phyloP scores from a whole-genome alignment of 2,888 invertebrate genomes.

The Caradrina kadenii region DNA sequence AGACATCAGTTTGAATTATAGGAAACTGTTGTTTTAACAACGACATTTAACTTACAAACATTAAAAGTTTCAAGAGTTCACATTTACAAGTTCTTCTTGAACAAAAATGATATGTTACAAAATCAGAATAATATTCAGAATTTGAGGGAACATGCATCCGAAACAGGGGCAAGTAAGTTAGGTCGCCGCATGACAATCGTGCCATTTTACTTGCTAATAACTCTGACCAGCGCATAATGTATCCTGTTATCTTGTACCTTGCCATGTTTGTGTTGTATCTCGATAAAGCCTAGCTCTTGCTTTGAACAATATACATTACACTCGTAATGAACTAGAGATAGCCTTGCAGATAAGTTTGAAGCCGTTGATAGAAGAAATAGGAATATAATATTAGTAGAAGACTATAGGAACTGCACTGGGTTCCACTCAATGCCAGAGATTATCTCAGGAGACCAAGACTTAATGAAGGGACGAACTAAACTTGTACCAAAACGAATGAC shows the following conservation, averaged over 20 bases:
- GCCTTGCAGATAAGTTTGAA: constrained; percentile 4
- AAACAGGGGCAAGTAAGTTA: constrained; percentile 66
- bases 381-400: neutral
- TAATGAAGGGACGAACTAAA: neutral
- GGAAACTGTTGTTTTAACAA: too few relatives aligned
- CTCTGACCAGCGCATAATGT: constrained; percentile 69
- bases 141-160: constrained; percentile 49
- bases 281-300: constrained; percentile 47
- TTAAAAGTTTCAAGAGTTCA: neutral
- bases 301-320: constrained; percentile 24
- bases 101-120: constrained; percentile 2
- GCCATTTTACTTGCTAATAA: constrained; percentile 81
- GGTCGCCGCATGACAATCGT: constrained; percentile 75
- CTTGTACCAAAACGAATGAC: neutral
- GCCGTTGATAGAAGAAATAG: neutral
- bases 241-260: constrained; percentile 67
- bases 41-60: too few relatives aligned
- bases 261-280: constrained; percentile 51
- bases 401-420: neutral
- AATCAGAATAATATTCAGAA: constrained; percentile 28
- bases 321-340: constrained; percentile 1
- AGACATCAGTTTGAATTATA: too few relatives aligned
- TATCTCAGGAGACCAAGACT: neutral
- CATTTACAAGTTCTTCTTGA: neutral
- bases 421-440: neutral